These are phyloP conservation scores for Hippocampus zosterae DNA, from an alignment of 2,113 vertebrate genomes.

Conservation along the genomic window DNA sequence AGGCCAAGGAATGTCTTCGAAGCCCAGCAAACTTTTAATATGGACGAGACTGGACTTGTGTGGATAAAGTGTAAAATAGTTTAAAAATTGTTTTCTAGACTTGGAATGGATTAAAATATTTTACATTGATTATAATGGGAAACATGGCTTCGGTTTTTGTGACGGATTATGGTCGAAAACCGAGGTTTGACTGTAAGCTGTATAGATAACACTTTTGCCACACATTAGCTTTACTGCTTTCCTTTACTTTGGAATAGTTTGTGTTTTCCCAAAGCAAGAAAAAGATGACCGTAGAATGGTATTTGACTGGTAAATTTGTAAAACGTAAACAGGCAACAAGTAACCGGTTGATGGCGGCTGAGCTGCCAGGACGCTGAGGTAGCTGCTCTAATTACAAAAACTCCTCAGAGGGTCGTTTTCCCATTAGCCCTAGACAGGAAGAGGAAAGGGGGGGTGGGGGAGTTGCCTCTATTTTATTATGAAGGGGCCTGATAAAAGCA, in stretches of 20 bases:
- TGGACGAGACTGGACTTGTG: no score
- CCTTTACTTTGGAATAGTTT: background rate
- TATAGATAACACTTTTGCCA: background rate
- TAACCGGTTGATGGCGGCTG: conserved; percentile 5
- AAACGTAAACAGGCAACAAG: conserved; percentile 17
- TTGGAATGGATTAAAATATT: no score
- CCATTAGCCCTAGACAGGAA: conserved; percentile 52
- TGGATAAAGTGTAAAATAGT: no score
- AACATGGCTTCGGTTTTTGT: no score
- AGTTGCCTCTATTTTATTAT: conserved; percentile 59
- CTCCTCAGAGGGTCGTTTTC: conserved; percentile 60
- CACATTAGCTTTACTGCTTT: background rate
- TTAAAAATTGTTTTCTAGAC: no score
- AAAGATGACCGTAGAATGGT: conserved; percentile 16
- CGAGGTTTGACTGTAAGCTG: no score
- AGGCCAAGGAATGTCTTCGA: no score
- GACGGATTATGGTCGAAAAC: no score
- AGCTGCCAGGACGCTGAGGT: conserved; percentile 30
- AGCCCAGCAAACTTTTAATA: no score
- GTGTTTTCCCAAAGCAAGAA: background rate
- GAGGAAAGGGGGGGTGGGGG: conserved; percentile 57
- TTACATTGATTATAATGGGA: no score
- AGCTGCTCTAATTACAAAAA: conserved; percentile 46
- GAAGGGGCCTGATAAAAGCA: conserved; percentile 58
- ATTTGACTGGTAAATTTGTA: conserved; percentile 26